A percentile compares a stretch with the other conserved stretches of the same genome.
Conservation (phyloP, 2,888 invertebrate species). For the Noctua pronuba region DNA sequence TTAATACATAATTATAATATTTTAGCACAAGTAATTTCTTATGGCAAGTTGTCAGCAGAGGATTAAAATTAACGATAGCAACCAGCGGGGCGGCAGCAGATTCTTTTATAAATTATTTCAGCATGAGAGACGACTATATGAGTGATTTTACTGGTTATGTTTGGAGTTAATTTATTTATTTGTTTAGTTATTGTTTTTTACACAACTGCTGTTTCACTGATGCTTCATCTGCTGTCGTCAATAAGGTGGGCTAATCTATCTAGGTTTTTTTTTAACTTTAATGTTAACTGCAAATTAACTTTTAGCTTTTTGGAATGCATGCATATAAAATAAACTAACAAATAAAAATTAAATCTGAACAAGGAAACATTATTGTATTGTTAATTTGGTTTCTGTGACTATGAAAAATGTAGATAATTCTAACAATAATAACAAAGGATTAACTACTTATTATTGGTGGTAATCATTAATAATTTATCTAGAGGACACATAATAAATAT, state of each 20-base stretch:
- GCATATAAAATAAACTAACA: neutral
- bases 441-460: constrained; percentile 27
- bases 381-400: constrained; percentile 20
- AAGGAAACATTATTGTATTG: neutral
- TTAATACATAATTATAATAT: constrained; percentile 10
- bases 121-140: neutral
- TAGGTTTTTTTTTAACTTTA: neutral
- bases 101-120: neutral
- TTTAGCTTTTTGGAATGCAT: neutral
- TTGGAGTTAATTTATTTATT: neutral
- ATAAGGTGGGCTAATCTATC: neutral
- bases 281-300: neutral
- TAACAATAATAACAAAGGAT: constrained; percentile 24
- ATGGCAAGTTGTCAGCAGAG: constrained; percentile 18
- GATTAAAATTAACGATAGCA: neutral
- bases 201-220: neutral
- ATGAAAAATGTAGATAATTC: constrained; percentile 16
- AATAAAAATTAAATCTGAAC: neutral
- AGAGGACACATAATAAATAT: constrained; percentile 45
- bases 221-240: neutral
- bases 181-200: neutral
- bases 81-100: neutral
- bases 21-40: constrained; percentile 7
- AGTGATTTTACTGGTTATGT: neutral
- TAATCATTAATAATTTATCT: constrained; percentile 36